Percentiles rank a stretch among this genome's conserved stretches.
phyloP scores from a whole-genome alignment of 2,113 vertebrate genomes.

The Datnioides undecimradiatus region DNA sequence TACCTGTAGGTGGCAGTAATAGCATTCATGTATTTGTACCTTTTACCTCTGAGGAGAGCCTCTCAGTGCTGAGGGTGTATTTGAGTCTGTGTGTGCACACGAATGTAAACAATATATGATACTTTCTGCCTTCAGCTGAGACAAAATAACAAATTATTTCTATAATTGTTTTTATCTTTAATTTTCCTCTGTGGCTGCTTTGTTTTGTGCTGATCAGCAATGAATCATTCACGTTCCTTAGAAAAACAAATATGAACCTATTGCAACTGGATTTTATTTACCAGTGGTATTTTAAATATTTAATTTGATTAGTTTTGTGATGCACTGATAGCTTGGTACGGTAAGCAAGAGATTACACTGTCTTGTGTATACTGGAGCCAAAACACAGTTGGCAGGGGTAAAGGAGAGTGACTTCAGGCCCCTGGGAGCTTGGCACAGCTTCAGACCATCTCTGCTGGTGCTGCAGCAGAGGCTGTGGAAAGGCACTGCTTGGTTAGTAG shows the following conservation, averaged over 20 bases:
- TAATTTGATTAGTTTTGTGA: slow-evolving; percentile 30
- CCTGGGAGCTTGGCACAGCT: slow-evolving; percentile 53
- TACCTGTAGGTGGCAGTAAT: slow-evolving; percentile 77
- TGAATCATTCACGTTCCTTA: slow-evolving; percentile 3
- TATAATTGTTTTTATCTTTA: not conserved
- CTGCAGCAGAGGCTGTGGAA: slow-evolving; percentile 37
- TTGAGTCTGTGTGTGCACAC: not conserved
- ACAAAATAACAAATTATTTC: not conserved
- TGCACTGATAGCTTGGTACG: slow-evolving; percentile 9
- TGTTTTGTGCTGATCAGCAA: not conserved
- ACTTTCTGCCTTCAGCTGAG: not conserved
- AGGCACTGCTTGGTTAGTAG: slow-evolving; percentile 42
- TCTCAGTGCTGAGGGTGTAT: not conserved
- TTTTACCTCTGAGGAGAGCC: not conserved
- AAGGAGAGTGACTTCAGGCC: slow-evolving; percentile 45
- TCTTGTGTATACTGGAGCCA: slow-evolving; percentile 54
- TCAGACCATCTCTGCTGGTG: slow-evolving; percentile 54
- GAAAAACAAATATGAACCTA: not conserved
- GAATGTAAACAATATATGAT: not conserved
- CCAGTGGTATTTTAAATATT: slow-evolving; percentile 33
- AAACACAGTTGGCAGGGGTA: slow-evolving; percentile 43
- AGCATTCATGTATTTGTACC: slow-evolving; percentile 42
- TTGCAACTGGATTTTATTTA: slow-evolving; percentile 9
- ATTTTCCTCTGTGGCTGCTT: slow-evolving; percentile 4
- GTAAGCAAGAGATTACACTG: slow-evolving; percentile 39